These are phyloP conservation scores for Barbus barbus DNA, from an alignment of 2,113 vertebrate species.

Conservation along the genomic window DNA sequence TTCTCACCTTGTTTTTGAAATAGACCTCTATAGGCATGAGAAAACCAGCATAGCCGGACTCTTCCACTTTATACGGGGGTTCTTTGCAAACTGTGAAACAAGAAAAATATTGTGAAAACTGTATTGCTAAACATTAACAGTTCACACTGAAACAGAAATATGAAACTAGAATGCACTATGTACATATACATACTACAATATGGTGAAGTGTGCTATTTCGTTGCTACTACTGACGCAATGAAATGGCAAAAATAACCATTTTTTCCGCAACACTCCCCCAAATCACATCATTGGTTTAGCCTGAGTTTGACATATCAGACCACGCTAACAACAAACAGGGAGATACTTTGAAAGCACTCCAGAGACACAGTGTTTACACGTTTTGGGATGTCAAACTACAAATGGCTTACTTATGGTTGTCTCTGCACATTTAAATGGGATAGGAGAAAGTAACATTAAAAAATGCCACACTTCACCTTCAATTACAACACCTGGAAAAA, in stretches of 20 bases:
- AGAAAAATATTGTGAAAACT: background rate
- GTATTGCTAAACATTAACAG: background rate
- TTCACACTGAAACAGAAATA: background rate
- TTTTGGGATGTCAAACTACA: background rate
- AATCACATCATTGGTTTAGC: background rate
- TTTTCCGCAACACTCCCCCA: background rate
- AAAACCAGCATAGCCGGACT: slow-evolving; percentile 96
- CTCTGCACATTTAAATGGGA: background rate
- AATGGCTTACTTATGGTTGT: background rate
- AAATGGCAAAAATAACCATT: background rate
- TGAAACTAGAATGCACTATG: background rate
- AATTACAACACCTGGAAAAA: background rate
- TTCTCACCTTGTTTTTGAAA: slow-evolving; percentile 95
- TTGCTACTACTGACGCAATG: background rate
- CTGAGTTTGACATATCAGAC: background rate
- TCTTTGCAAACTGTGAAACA: slow-evolving; percentile 91
- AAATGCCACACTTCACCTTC: background rate
- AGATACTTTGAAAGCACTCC: background rate
- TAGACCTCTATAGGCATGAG: slow-evolving; percentile 98
- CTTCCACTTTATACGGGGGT: slow-evolving; percentile 97
- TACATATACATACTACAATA: background rate
- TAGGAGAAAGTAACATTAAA: background rate
- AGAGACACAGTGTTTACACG: background rate
- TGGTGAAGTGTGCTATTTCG: background rate
- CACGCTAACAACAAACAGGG: slow-evolving; percentile 10